phyloP scores from a whole-genome alignment of 1,140 invertebrate species.

The Anthonomus grandis region DNA sequence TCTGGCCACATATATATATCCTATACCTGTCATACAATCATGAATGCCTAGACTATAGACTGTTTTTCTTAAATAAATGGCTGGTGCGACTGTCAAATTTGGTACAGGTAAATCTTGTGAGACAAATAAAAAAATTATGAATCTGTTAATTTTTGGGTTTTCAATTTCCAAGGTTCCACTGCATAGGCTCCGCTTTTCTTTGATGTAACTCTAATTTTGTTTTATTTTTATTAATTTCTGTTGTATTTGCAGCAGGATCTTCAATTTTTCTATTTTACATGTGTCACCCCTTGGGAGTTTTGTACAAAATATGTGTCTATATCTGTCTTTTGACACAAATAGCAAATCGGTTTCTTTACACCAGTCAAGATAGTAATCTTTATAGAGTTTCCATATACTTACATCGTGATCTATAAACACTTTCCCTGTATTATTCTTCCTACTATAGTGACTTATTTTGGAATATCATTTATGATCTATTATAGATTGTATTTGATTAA shows the following conservation, averaged over 20 bases:
- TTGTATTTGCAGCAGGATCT: background rate
- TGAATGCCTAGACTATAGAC: no score
- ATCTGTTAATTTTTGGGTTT: no score
- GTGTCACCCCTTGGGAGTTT: background rate
- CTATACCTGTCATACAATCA: no score
- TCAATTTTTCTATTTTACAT: background rate
- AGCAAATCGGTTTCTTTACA: background rate
- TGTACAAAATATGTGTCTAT: background rate
- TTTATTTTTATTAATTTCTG: background rate
- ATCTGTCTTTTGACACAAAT: background rate
- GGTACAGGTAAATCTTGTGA: no score
- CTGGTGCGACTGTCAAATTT: no score
- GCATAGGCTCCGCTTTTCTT: background rate
- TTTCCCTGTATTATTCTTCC: background rate
- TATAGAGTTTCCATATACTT: background rate
- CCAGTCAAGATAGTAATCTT: background rate
- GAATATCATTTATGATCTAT: background rate
- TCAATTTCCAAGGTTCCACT: conserved; percentile 5
- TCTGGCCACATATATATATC: no score
- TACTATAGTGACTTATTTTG: no score
- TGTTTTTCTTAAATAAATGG: no score
- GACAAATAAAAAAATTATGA: no score
- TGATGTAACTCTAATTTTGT: conserved; percentile 2
- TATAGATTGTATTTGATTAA: background rate
- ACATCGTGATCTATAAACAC: background rate